Base-by-base conservation (phyloP, 2,113 vertebrate genomes). In the Dicaeum eximium region DNA sequence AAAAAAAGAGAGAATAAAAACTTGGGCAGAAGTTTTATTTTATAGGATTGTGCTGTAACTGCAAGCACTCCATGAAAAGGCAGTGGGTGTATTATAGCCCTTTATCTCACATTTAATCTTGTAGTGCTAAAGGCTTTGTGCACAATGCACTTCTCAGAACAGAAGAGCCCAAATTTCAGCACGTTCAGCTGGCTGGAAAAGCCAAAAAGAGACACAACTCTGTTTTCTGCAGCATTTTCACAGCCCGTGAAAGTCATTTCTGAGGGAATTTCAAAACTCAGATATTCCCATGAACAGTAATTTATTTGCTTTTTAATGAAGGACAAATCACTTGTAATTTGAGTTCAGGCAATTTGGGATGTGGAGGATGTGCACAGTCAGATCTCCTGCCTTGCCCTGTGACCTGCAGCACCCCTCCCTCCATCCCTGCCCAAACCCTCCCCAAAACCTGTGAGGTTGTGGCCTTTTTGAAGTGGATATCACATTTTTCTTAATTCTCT, bases 381-480 rank as follows among this genome's bases (percentile, higher is more conserved):
- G 42, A 16, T 57, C 24, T 42, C 53, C 73, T 88, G n/a, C 53
- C 75, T 40, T 61, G 9, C 44, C 40, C 25, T 80, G 3, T 6
- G 13, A 22, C 15, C 62, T 80, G 28, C 58, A 69, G 58, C 61
- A 17, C 17, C 50, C 16, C 11, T 22, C 2, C 0, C 13, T 38
- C 80, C 80, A 75, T 4, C 57, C 17, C 28, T 56, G 33, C 48
- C 22, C 35, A 47, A 79, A 75, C 28, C 60, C 31, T 6, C 2
- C 64, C 33, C 57, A 44, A 33, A 82, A 51, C 0, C 0, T 19
- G 25, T 40, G 37, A 86, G 28, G 50, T 0, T 48, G 23, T 20
- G 71, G 7, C 16, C 17, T 69, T 89, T 86, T 71, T 50, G 17
- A 89, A 91, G 35, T 47, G 31, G 44, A 47, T 22, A 31, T 84